A percentile compares a stretch with the other conserved stretches of the same genome.
These are phyloP conservation scores for Araneus ventricosus DNA, from an alignment of 1,140 invertebrate species.

Conservation along the genomic window DNA sequence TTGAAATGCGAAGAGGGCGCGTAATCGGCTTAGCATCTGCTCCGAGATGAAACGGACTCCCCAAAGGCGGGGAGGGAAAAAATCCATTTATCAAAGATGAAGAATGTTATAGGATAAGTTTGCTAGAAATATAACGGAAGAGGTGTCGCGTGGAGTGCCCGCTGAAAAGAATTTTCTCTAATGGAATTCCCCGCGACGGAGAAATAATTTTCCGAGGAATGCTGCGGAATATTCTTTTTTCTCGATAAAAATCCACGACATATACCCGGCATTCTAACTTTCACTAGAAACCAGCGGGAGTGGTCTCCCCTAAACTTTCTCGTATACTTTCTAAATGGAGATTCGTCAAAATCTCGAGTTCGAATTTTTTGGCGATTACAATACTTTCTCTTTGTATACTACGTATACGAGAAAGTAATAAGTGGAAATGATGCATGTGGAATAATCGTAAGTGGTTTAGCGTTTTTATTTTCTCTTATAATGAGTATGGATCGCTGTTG, in stretches of 20 bases:
- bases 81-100: slow-evolving; percentile 34
- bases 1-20: background rate
- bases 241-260: background rate
- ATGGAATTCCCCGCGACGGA: background rate
- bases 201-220: slow-evolving; percentile 1
- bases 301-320: too few species aligned
- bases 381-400: too few species aligned
- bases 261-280: too few species aligned
- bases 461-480: too few species aligned
- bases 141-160: background rate
- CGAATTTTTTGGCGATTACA: too few species aligned
- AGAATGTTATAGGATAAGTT: slow-evolving; percentile 40
- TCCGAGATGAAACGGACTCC: slow-evolving; percentile 2
- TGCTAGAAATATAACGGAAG: slow-evolving; percentile 30
- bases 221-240: background rate
- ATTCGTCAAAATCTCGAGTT: too few species aligned
- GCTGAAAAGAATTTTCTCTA: slow-evolving; percentile 20
- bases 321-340: too few species aligned
- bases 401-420: too few species aligned
- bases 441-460: too few species aligned
- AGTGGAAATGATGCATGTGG: too few species aligned
- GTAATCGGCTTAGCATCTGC: slow-evolving; percentile 1
- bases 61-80: background rate
- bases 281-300: too few species aligned
- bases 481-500: too few species aligned